phyloP scores from a whole-genome alignment of 2,113 vertebrate genomes.

The Malaclemys terrapin region DNA sequence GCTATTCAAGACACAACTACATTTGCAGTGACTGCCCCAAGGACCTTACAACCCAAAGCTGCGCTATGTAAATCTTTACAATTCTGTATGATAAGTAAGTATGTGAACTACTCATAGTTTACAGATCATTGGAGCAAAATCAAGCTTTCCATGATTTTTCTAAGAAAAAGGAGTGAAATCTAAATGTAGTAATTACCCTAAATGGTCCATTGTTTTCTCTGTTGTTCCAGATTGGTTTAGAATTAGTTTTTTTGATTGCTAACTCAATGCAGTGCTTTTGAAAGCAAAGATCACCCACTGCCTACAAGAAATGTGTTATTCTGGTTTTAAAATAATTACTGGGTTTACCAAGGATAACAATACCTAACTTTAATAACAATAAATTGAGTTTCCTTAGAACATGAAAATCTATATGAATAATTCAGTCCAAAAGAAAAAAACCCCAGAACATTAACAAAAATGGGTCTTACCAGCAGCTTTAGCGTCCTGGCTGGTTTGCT shows the following conservation, averaged over 20 bases:
- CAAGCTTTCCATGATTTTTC: background rate
- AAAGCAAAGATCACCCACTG: background rate
- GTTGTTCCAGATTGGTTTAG: background rate
- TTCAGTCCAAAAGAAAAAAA: slow-evolving; percentile 31
- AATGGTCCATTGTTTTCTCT: background rate
- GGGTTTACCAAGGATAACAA: background rate
- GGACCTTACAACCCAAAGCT: background rate
- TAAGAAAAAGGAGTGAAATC: background rate
- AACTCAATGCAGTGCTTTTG: slow-evolving; percentile 27
- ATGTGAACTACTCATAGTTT: accelerated
- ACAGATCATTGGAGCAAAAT: background rate
- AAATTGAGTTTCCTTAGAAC: background rate
- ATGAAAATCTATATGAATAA: background rate
- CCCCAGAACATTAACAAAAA: background rate
- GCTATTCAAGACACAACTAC: background rate
- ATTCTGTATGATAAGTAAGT: background rate
- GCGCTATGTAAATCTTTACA: background rate
- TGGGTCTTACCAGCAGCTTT: slow-evolving; percentile 70
- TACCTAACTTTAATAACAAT: background rate
- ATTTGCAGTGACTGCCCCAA: background rate
- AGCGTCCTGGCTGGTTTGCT: slow-evolving; percentile 60
- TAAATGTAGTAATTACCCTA: background rate
- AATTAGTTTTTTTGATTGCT: slow-evolving; percentile 25
- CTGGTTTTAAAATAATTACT: background rate
- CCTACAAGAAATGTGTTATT: background rate